Evolutionary conservation across 2,888 invertebrate species (phyloP), one percentile per base, ranked within the genome.

Genomic region (Luperina testacea): DNA sequence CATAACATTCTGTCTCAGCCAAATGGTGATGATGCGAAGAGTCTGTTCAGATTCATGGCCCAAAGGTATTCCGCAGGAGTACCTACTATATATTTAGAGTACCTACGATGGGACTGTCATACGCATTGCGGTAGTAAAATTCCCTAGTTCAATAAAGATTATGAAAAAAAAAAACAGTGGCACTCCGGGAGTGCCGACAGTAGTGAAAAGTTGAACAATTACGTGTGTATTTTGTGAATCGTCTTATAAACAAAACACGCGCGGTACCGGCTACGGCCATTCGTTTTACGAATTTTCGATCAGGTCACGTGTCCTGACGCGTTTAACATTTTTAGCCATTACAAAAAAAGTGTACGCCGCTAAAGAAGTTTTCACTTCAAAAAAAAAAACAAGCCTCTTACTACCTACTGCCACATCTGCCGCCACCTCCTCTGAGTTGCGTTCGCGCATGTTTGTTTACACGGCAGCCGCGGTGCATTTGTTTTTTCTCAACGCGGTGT

Each of bases 381-480:
- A 42, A 48, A 48, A 48, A 48, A 80, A 2, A 27, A 32, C 2
- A 11, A 32, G 6, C 1, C 8, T 1, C 9, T 20, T 77, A 80
- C 5, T 89, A 79, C 89, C 88, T 90, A 91, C n/a, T 83, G 77
- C 63, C 82, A 32, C 81, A 73, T 92, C 92, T 92, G 76, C 17
- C n/a, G 27, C 45, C 53, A 77, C 32, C 27, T 86, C 45, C 4
- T 83, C 91, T 73, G 11, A 9, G 80, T 27, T 68, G 89, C 78
- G 85, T 78, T 74, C 73, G 89, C 86, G 87, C 88, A 84, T 92
- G 93, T 94, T 95, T 95, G 94, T 95, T 95, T 95, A 95, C 93
- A 87, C 92, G 89, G 90, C 90, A 85, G 91, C 88, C 91, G 92
- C 89, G 91, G 86, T 94, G 93, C 94, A 94, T 94, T 95, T 94